These are phyloP conservation scores for Sycophila sp. DNA, from an alignment of 1,140 invertebrate species.

Conservation along the genomic window DNA sequence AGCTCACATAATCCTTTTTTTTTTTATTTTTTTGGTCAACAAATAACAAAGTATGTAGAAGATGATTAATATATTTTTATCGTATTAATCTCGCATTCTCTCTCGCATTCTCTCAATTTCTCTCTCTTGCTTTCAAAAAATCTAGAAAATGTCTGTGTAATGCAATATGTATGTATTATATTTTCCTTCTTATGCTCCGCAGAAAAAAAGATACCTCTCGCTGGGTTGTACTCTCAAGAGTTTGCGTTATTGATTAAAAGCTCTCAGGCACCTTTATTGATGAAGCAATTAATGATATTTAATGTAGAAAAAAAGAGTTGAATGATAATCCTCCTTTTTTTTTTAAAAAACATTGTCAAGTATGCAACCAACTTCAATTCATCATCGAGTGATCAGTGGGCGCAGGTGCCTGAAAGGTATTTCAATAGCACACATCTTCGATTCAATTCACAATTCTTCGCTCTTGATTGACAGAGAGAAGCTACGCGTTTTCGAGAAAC, in stretches of 20 bases:
- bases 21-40: slow-evolving; percentile 44
- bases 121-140: slow-evolving; percentile 36
- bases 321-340: no score
- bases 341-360: background rate
- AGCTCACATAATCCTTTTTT: slow-evolving; percentile 40
- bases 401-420: background rate
- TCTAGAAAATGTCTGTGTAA: slow-evolving; percentile 33
- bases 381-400: no score
- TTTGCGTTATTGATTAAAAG: slow-evolving; percentile 22
- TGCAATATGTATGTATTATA: slow-evolving; percentile 8
- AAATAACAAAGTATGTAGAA: slow-evolving; percentile 53
- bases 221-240: background rate
- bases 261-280: background rate
- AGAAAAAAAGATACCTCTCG: no score
- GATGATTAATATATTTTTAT: slow-evolving; percentile 33
- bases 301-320: no score
- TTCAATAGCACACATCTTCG: no score
- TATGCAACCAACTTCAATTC: no score
- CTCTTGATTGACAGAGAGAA: slow-evolving; percentile 8
- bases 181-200: no score
- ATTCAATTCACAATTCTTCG: background rate
- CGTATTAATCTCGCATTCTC: slow-evolving; percentile 29
- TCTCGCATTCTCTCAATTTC: slow-evolving; percentile 31
- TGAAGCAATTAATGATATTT: no score
- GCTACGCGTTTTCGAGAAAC: slow-evolving; percentile 14